A percentile compares a stretch with the other conserved stretches of the same genome.
These are phyloP conservation scores for Araneus ventricosus DNA, from an alignment of 1,140 invertebrate species.

Conservation along the genomic window DNA sequence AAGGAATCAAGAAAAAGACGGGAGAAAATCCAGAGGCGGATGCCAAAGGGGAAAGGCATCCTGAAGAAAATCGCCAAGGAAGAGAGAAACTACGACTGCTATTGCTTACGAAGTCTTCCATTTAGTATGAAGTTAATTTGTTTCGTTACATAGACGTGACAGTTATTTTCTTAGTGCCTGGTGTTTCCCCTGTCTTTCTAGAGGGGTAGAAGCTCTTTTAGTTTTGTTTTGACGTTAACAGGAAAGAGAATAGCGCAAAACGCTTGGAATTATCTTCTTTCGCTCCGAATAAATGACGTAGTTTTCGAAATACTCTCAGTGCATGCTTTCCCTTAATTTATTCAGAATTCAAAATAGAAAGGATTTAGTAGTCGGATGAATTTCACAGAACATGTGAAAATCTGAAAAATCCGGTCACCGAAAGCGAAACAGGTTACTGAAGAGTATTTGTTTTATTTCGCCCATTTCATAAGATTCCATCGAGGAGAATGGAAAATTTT, in stretches of 20 bases:
- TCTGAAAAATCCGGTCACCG: no score
- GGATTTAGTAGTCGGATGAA: no score
- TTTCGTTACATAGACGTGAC: slow-evolving; percentile 45
- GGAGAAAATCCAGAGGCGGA: no score
- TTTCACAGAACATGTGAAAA: no score
- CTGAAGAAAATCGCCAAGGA: background rate
- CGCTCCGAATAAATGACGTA: background rate
- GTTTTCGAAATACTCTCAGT: background rate
- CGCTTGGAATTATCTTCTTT: background rate
- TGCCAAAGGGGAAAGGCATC: background rate
- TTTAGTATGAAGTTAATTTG: slow-evolving; percentile 64
- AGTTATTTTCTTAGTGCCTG: slow-evolving; percentile 47
- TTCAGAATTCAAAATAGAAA: no score
- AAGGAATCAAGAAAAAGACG: background rate
- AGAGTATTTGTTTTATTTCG: no score
- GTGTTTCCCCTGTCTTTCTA: background rate
- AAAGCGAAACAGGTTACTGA: no score
- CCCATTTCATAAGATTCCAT: no score
- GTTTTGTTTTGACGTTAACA: background rate
- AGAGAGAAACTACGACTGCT: background rate
- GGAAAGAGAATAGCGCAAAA: background rate
- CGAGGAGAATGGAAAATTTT: no score
- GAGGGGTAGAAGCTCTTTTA: background rate
- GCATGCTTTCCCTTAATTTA: background rate
- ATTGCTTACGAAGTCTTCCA: slow-evolving; percentile 11